A percentile compares a stretch with the other conserved stretches of the same genome.
Conservation (phyloP, 2,113 vertebrate species). For the Hemicordylus capensis region DNA sequence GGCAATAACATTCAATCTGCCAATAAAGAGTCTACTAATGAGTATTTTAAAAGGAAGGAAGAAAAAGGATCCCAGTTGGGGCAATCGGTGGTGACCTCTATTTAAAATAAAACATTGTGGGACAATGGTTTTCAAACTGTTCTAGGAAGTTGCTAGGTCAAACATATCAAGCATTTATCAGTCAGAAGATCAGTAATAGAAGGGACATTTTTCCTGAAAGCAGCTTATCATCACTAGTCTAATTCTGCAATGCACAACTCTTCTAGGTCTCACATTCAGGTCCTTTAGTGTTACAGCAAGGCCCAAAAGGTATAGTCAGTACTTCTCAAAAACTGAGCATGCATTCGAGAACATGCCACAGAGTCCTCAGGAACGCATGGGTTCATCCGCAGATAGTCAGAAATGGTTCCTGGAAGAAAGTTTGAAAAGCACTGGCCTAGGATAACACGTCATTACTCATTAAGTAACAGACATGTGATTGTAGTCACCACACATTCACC, state of each 20-base stretch:
- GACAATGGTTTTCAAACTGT: neutral
- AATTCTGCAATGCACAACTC: neutral
- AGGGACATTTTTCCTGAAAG: neutral
- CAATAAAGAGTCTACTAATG: neutral
- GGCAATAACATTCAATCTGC: neutral
- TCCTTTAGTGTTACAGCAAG: neutral
- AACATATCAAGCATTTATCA: neutral
- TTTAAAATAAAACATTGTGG: neutral
- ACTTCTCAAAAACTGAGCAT: neutral
- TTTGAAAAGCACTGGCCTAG: neutral
- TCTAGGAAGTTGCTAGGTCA: too few relatives aligned
- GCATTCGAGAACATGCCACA: neutral
- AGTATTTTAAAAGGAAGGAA: neutral
- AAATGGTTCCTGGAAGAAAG: neutral
- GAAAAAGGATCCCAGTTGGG: too few relatives aligned
- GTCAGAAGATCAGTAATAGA: neutral
- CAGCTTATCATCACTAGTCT: neutral
- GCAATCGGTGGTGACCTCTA: neutral
- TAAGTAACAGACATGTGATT: neutral
- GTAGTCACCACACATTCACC: neutral
- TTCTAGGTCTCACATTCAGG: neutral
- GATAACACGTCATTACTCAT: too few relatives aligned
- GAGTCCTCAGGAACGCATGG: neutral
- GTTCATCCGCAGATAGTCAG: neutral
- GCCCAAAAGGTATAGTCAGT: neutral